Conservation (phyloP, 2,888 invertebrate genomes). For the Xestia sexstrigata region DNA sequence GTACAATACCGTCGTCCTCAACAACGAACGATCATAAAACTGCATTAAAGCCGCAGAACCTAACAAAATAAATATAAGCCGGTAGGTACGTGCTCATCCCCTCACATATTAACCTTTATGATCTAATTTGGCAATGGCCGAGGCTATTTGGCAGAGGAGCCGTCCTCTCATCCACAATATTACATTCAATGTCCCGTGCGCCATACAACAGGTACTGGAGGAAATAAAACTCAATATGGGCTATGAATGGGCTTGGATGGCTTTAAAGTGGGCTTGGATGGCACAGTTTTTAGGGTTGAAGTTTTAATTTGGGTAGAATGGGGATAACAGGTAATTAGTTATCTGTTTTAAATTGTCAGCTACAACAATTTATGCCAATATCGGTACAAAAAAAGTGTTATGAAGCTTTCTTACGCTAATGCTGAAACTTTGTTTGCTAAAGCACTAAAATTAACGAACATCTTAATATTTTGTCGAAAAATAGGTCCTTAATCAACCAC, state of each 20-base stretch:
- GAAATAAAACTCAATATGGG: constrained; percentile 62
- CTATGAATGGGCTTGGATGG: constrained; percentile 59
- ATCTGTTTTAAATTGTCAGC: background rate
- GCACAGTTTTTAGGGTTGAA: constrained; percentile 9
- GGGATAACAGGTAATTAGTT: background rate
- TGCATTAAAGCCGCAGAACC: constrained; percentile 56
- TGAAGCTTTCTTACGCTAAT: background rate
- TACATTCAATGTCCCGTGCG: constrained; percentile 73
- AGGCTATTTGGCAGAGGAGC: constrained; percentile 81
- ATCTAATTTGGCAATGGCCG: constrained; percentile 84
- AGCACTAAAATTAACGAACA: background rate
- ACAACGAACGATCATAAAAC: constrained; percentile 51
- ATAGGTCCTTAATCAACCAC: background rate
- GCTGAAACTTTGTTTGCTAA: background rate
- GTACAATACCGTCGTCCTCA: background rate
- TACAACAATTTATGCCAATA: background rate
- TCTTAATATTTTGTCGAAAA: background rate
- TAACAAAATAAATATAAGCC: constrained; percentile 65
- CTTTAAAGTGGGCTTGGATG: constrained; percentile 53
- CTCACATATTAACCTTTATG: constrained; percentile 86
- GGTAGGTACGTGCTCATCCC: constrained; percentile 66
- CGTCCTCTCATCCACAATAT: constrained; percentile 68
- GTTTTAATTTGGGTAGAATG: background rate
- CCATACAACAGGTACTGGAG: constrained; percentile 79
- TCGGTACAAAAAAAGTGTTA: background rate